These are phyloP conservation scores for Podocnemis expansa DNA, from an alignment of 2,113 vertebrate genomes.

Conservation along the genomic window DNA sequence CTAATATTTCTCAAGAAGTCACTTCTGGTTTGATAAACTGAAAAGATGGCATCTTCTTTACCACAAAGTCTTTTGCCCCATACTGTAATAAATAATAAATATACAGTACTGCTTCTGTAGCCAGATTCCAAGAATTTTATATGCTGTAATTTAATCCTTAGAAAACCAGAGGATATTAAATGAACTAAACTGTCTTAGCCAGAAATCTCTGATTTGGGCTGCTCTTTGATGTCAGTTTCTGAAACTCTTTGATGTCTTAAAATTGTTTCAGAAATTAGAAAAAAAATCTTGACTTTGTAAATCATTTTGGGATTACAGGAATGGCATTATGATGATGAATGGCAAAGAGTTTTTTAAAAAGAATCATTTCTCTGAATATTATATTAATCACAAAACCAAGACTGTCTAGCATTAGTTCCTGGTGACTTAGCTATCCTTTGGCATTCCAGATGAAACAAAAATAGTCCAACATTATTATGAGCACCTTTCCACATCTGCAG, in stretches of 20 bases:
- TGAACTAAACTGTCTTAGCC: constrained; percentile 84
- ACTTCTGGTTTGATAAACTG: constrained; percentile 61
- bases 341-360: constrained; percentile 71
- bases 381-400: constrained; percentile 78
- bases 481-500: constrained; percentile 85
- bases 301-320: constrained; percentile 82
- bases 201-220: constrained; percentile 83
- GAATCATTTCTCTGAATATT: constrained; percentile 72
- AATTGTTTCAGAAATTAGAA: constrained; percentile 83
- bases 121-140: constrained; percentile 84
- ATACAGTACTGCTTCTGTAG: constrained; percentile 73
- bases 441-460: constrained; percentile 80
- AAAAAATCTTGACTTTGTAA: constrained; percentile 77
- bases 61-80: constrained; percentile 38
- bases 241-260: constrained; percentile 84
- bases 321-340: constrained; percentile 83
- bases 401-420: constrained; percentile 73
- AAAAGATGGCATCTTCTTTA: constrained; percentile 67
- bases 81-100: constrained; percentile 78
- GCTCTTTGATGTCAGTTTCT: constrained; percentile 82
- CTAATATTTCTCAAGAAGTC: constrained; percentile 66
- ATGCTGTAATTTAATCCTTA: constrained; percentile 82
- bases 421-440: constrained; percentile 72
- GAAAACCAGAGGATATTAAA: constrained; percentile 85
- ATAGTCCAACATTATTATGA: constrained; percentile 77